Evolutionary conservation across 2,113 vertebrate species (phyloP).

Genomic region (Ceyx melanurus): DNA sequence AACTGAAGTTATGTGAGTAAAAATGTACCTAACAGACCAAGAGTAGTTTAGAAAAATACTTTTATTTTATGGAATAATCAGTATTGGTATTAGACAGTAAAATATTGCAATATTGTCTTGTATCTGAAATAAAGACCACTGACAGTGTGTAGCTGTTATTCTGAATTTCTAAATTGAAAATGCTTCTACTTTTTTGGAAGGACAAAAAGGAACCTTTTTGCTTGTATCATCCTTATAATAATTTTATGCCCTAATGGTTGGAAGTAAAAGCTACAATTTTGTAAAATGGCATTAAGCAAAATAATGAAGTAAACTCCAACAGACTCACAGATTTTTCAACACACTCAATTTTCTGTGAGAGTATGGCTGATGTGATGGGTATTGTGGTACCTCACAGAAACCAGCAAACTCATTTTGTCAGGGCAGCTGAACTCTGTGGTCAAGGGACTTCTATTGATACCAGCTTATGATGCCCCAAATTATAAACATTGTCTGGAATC

Average conservation of each 20-base stretch:
- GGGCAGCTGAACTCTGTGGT: neutral
- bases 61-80: neutral
- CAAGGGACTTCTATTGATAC: neutral
- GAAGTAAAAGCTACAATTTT: neutral
- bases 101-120: neutral
- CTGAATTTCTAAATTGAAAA: neutral
- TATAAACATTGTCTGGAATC: neutral
- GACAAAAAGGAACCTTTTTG: neutral
- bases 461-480: neutral
- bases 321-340: neutral
- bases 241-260: neutral
- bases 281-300: neutral
- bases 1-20: neutral
- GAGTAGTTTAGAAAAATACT: neutral
- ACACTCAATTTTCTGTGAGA: neutral
- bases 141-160: neutral
- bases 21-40: neutral
- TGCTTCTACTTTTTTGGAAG: neutral
- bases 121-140: neutral
- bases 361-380: neutral
- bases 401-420: neutral
- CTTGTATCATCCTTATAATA: neutral
- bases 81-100: neutral
- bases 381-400: neutral
- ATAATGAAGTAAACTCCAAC: neutral